Base-by-base conservation (phyloP, 1,140 invertebrate species). In the Wiebesia pumilae region DNA sequence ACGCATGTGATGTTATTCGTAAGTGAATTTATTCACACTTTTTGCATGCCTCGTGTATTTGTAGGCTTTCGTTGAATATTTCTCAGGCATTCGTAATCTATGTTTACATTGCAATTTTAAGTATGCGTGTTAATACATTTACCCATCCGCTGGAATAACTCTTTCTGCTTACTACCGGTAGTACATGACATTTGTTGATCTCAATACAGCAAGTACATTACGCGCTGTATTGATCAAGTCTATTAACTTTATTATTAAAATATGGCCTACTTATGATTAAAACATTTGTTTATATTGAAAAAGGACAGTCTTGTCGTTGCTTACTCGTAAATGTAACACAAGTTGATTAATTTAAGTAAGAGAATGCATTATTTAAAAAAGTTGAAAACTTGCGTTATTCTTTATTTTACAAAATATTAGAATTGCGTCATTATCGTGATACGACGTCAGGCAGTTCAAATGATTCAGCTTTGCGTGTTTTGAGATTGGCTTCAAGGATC, bases 401-500 rank as follows among this genome's bases (percentile, higher is more conserved):
- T 78, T 78, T 14, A 51, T 51, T 78, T 78, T 51, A n/a, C 47
- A 51, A 78, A 40, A 54, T 85, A 71, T n/a, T 47, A 9, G 30
- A 7, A 58, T 87, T 40, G 79, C 85, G 85, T 77, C 69, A 79
- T 79, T 3, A n/a, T 75, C n/a, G 33, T 58, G 62, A 54, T 71
- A 79, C 80, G 81, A 87, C 86, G 75, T 84, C 86, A 87, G 65
- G 12, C 38, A 54, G 73, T 80, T 54, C 51, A 73, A 83, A 80
- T 87, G 77, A 87, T 84, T 84, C 81, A 81, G 67, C 81, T 79
- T 77, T 69, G n/a, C 35, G 16, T 19, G 43, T 43, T 35, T n/a
- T 69, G 67, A 87, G 81, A 77, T 58, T 47, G 30, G n/a, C 51
- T 87, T 87, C 65, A 83, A 87, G 75, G 73, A 87, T 65, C 43